Base-by-base conservation (phyloP, 2,888 invertebrate genomes). In the Fragum whitleyi region DNA sequence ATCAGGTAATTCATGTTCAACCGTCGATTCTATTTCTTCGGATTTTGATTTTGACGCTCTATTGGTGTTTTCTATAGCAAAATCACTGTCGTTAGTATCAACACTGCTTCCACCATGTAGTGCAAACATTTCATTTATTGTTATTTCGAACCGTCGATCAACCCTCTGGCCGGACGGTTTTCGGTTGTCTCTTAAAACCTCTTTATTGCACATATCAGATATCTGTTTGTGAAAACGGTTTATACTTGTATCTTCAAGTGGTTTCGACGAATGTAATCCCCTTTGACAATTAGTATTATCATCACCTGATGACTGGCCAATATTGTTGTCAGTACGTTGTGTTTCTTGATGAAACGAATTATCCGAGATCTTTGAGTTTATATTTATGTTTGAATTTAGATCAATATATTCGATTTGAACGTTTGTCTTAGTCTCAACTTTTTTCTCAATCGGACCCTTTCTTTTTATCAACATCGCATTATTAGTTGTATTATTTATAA, bases 191-290 rank as follows among this genome's bases (percentile, higher is more conserved):
- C 14, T 3, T 9, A 16, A 23, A 57, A 26, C 57, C 6, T 57
- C 57, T 14, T 47, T 47, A 16, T 19, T 55, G 21, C 71, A 59
- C 21, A 39, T 32, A 5, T 29, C 39, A 2, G 21, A 3, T 21
- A 65, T 39, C 36, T 65, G 39, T n/a, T 65, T 65, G 36, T 65
- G 65, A 3, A 65, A 42, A 21, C 65, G 21, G 42, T 65, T 65
- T 7, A 65, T 65, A 65, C 36, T 26, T 23, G 39, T 65, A 23
- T 36, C 65, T 2, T 9, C 32, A 9, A 2, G 26, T 36, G n/a
- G 14, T 7, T 62, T 21, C 3, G 32, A 62, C 16, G 16, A 19
- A 26, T 39, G 2, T 14, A n/a, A 21, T 42, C 42, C 67, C 23
- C 6, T 19, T 36, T 36, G 32, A 36, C 32, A 6, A 6, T 36